Conservation (phyloP, 2,113 vertebrate genomes). For the Crotalus tigris region DNA sequence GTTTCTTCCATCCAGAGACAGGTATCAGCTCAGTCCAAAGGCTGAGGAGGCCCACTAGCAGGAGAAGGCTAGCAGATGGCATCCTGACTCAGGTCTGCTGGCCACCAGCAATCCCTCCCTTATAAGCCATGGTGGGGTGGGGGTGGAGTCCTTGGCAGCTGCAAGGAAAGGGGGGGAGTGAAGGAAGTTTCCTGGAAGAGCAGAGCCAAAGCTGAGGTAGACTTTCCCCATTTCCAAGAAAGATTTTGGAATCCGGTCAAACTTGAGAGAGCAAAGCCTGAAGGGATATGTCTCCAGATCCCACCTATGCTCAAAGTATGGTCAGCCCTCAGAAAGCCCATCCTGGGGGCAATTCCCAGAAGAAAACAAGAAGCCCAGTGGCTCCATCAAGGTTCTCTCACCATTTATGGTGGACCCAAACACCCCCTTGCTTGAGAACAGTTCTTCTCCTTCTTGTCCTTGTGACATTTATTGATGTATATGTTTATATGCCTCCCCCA, state of each 20-base stretch:
- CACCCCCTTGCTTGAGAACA: not conserved
- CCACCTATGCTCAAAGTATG: not conserved
- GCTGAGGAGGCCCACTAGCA: not conserved
- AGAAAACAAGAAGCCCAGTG: not conserved
- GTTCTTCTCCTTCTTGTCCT: not conserved
- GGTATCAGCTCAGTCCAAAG: not conserved
- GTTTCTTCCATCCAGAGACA: not conserved
- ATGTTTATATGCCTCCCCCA: too few species aligned
- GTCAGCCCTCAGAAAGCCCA: not conserved
- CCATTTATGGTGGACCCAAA: not conserved
- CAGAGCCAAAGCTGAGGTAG: not conserved
- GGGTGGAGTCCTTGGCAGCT: not conserved
- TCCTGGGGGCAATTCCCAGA: not conserved
- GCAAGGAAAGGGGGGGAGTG: not conserved
- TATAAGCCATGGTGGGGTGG: not conserved
- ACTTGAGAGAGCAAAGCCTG: not conserved
- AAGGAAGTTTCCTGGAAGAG: not conserved
- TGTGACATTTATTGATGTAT: too few species aligned
- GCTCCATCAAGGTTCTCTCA: not conserved
- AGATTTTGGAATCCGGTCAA: not conserved
- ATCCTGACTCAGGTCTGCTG: not conserved
- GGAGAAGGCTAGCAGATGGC: not conserved
- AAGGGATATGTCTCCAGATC: not conserved
- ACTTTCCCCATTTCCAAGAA: not conserved
- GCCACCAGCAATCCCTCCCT: not conserved